These are phyloP conservation scores for Zygogramma bicolorata DNA, from an alignment of 2,888 invertebrate genomes.

Conservation along the genomic window DNA sequence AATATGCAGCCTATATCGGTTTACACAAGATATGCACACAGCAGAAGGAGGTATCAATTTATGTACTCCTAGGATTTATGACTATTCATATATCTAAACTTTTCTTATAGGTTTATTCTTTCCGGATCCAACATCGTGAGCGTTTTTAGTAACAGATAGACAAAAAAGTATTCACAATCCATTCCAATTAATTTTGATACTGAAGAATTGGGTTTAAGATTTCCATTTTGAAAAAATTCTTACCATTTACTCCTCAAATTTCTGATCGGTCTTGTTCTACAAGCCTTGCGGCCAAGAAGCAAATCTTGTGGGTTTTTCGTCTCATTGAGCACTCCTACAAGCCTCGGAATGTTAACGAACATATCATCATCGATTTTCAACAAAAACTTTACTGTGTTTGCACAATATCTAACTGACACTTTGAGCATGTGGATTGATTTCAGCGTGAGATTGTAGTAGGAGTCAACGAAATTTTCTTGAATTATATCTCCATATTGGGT, in stretches of 20 bases:
- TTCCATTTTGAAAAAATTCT: conserved; percentile 54
- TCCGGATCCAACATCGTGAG: no score
- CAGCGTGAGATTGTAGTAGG: conserved; percentile 87
- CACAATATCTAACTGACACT: conserved; percentile 80
- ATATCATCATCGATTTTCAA: conserved; percentile 91
- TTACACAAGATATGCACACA: no score
- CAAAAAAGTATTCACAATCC: no score
- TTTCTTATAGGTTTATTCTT: no score
- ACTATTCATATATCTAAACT: no score
- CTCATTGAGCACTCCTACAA: conserved; percentile 49
- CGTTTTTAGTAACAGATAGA: no score
- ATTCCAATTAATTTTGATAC: no score
- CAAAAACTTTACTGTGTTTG: conserved; percentile 71
- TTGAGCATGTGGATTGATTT: conserved; percentile 89
- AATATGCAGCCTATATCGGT: no score
- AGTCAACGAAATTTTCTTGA: conserved; percentile 85
- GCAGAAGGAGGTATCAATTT: no score
- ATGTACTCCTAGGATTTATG: no score
- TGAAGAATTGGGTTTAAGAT: no score
- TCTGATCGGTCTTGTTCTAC: conserved; percentile 80
- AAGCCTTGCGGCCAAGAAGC: conserved; percentile 83
- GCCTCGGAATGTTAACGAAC: conserved; percentile 76
- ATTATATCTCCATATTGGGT: conserved; percentile 80
- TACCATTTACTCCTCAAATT: conserved; percentile 84
- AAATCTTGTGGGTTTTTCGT: conserved; percentile 65